Conservation (phyloP, 2,888 invertebrate genomes). For the Andrena trimmerana region DNA sequence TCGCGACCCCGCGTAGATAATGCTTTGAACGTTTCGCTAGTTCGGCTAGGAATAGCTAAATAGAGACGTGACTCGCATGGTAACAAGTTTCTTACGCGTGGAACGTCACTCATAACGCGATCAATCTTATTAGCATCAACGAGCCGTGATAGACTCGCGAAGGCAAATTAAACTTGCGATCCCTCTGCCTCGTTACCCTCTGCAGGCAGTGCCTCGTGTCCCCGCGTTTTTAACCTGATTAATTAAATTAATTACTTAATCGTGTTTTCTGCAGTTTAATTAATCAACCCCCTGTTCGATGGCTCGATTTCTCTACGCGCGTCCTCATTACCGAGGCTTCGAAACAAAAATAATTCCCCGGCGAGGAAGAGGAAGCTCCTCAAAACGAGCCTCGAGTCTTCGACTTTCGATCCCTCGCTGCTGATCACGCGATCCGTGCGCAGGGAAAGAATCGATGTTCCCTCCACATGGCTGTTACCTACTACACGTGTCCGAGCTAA, state of each 20-base stretch:
- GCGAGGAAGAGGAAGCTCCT: no score
- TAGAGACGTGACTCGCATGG: no score
- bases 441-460: constrained; percentile 33
- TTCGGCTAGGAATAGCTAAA: no score
- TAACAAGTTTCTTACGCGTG: no score
- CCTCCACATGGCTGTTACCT: not conserved
- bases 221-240: constrained; percentile 24
- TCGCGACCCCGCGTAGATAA: no score
- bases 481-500: constrained; percentile 32
- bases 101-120: no score
- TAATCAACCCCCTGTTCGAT: constrained; percentile 24
- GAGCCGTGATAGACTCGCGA: no score
- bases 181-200: not conserved
- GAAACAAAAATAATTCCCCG: constrained; percentile 11
- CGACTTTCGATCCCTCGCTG: not conserved
- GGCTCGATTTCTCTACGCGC: not conserved
- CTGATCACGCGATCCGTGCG: constrained; percentile 8
- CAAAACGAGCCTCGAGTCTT: not conserved
- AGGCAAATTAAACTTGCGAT: not conserved
- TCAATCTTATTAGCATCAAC: no score
- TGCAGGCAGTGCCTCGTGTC: not conserved
- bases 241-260: constrained; percentile 38
- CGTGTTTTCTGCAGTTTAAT: constrained; percentile 26
- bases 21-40: no score
- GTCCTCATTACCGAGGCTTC: constrained; percentile 3